These are phyloP conservation scores for Ornithorhynchus anatinus DNA, from an alignment of 2,113 vertebrate species.

Conservation along the genomic window DNA sequence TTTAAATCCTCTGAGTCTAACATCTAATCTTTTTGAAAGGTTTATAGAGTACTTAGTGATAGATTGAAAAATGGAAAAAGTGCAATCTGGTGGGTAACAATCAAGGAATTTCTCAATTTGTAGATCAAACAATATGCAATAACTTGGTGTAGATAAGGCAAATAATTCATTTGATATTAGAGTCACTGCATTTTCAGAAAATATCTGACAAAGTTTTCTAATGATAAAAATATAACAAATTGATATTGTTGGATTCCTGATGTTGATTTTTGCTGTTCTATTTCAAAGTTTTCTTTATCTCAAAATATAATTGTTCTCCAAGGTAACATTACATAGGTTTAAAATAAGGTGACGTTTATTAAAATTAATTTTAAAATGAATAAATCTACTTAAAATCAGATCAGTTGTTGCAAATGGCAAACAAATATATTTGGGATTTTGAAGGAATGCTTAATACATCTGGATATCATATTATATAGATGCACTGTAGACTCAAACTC, in stretches of 20 bases:
- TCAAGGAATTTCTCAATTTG: too few species aligned
- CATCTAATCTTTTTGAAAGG: too few species aligned
- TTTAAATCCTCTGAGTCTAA: too few species aligned
- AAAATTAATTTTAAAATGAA: not conserved
- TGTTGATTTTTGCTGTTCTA: not conserved
- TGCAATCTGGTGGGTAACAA: too few species aligned
- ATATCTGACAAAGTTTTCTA: too few species aligned
- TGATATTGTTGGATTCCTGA: not conserved
- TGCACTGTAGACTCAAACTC: not conserved
- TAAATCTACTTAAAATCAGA: not conserved
- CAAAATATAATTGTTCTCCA: not conserved
- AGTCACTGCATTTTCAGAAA: too few species aligned
- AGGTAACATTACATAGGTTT: not conserved
- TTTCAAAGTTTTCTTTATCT: not conserved
- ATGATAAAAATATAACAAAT: not conserved
- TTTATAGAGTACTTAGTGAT: too few species aligned
- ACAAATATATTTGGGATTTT: not conserved
- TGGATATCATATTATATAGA: not conserved
- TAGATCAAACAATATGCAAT: too few species aligned
- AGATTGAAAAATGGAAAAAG: too few species aligned
- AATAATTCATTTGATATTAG: too few species aligned
- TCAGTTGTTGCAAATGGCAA: not conserved
- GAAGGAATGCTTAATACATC: not conserved
- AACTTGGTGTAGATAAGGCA: too few species aligned
- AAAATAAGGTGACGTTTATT: not conserved